Evolutionary conservation across 2,113 vertebrate genomes (phyloP), one percentile per base, ranked within the genome.

Genomic region (Regulus satrapa): DNA sequence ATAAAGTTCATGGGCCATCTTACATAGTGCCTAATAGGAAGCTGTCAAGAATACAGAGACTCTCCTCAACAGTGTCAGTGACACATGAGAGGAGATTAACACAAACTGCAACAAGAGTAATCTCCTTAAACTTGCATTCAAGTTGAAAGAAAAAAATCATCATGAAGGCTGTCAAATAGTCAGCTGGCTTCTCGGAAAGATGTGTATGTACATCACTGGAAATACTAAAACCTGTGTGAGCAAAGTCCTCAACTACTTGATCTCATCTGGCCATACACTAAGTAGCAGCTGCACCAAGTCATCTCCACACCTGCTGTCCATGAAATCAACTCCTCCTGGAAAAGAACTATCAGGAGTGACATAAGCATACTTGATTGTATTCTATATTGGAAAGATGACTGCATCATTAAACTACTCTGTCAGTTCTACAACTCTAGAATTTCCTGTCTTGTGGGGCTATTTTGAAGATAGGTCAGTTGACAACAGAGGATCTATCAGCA

Each of bases 301-400:
- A 38, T 40, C 26, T 46, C 34, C 32, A 38, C 18, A 52, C 8
- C 43, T 62, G 12, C 17, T 87, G 38, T 6, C 58, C 25, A 32
- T 14, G 40, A 62, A 72, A 63, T 38, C 26, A 51, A 68, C 18
- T 31, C 36, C 12, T 85, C 6, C n/a, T 48, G 21, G 68, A 56
- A 66, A 59, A 55, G 10, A 12, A 62, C 24, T 51, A 51, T 71
- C n/a, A 51, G n/a, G 34, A 89, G 88, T 38, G 12, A 46, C 13
- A 49, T 16, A 59, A 63, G n/a, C 21, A 75, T 17, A 59, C 8
- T 17, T n/a, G 34, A 49, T 29, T 36, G 11, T 14, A 59, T 36
- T n/a, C 36, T 51, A 6, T 0, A 0, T 46, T 1, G 2, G 17
- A 67, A 78, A n/a, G 20, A 69, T 24, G 29, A 71, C 66, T 63